phyloP scores from a whole-genome alignment of 2,113 vertebrate species.

The Myrmecophaga tridactyla region DNA sequence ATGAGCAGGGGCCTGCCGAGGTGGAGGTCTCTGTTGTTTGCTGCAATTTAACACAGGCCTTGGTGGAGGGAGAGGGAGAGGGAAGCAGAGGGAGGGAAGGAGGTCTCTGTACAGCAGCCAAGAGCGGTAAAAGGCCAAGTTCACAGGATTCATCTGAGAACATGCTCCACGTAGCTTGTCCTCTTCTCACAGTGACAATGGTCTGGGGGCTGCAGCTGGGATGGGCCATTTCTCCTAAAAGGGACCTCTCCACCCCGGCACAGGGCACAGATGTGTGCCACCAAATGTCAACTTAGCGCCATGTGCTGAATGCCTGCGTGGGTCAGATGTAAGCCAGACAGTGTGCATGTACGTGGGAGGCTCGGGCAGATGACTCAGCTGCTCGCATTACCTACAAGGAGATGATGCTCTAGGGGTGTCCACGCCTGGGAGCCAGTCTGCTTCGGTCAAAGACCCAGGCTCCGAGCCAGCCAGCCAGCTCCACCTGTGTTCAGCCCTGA shows the following conservation, averaged over 20 bases:
- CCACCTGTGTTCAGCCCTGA: neutral
- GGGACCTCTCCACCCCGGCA: neutral
- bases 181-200: neutral
- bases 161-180: rapidly evolving
- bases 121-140: neutral
- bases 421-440: neutral
- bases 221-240: neutral
- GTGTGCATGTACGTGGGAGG: rapidly evolving
- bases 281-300: neutral
- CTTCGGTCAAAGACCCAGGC: neutral
- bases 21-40: neutral
- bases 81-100: no score
- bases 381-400: rapidly evolving
- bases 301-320: rapidly evolving
- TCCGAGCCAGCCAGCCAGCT: neutral
- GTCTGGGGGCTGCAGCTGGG: neutral
- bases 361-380: neutral
- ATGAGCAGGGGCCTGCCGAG: neutral
- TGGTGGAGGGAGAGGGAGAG: neutral
- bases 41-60: neutral
- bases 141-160: neutral
- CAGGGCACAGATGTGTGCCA: neutral
- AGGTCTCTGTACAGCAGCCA: neutral
- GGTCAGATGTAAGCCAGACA: neutral
- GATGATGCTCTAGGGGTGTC: no score